Evolutionary conservation across 2,797 vertebrate species (phyloP).

Genomic region (Myotis daubentonii): DNA sequence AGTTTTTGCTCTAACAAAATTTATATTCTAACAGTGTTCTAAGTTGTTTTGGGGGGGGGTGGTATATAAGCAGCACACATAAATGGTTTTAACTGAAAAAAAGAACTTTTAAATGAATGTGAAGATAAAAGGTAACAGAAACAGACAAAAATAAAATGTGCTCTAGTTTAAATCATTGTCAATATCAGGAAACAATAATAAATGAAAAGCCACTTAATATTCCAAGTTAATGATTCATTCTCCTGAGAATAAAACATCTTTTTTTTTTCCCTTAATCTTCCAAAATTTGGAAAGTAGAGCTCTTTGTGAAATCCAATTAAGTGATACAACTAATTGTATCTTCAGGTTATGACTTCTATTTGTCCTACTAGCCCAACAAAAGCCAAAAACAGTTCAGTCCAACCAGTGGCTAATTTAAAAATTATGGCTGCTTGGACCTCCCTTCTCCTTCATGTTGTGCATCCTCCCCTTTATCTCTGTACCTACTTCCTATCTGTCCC

Average conservation of each 20-base stretch:
- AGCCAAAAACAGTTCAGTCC: neutral
- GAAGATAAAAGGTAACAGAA: neutral
- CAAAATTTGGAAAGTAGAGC: neutral
- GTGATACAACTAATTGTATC: neutral
- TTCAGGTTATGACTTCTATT: neutral
- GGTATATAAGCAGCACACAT: slow-evolving; percentile 1
- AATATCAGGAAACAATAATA: slow-evolving; percentile 31
- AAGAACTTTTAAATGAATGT: neutral
- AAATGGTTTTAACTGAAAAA: neutral
- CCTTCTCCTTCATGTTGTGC: neutral
- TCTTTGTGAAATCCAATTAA: neutral
- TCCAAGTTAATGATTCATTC: slow-evolving; percentile 30
- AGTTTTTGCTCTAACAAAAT: slow-evolving; percentile 20
- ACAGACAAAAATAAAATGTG: neutral
- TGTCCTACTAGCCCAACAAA: neutral
- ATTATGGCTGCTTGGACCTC: neutral
- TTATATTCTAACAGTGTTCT: slow-evolving; percentile 41
- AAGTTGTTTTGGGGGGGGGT: neutral
- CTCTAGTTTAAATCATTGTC: neutral
- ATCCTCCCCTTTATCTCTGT: neutral
- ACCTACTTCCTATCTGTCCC: neutral
- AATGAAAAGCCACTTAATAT: neutral
- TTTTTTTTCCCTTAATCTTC: neutral
- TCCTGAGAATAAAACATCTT: neutral
- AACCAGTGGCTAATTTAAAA: neutral